Conservation (phyloP, 2,113 vertebrate species). For the Fukomys damarensis region DNA sequence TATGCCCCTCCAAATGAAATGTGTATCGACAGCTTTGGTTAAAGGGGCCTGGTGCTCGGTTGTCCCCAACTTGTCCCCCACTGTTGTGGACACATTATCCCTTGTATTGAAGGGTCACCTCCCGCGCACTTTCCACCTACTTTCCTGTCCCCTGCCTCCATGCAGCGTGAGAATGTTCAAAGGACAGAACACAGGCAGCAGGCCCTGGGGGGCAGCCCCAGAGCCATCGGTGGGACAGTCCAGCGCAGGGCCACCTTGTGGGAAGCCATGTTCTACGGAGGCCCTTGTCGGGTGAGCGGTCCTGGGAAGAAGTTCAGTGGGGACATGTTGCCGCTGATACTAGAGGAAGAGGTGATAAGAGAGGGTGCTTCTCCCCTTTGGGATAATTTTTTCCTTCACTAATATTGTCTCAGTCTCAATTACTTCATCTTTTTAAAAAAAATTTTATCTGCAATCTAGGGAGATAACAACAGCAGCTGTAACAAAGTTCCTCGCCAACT, state of each 20-base stretch:
- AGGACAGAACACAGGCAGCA: background rate
- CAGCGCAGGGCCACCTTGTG: too few species aligned
- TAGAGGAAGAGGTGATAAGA: background rate
- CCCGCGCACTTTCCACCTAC: background rate
- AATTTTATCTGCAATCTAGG: background rate
- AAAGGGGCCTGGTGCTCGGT: too few species aligned
- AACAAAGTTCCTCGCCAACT: background rate
- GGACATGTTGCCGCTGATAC: background rate
- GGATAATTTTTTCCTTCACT: background rate
- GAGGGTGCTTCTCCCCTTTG: background rate
- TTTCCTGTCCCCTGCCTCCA: background rate
- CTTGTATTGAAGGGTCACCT: background rate
- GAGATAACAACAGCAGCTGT: conserved; percentile 13
- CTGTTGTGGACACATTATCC: too few species aligned
- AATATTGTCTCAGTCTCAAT: background rate
- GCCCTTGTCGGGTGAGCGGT: background rate
- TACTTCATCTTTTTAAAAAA: background rate
- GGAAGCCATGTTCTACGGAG: too few species aligned
- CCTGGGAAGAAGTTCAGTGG: background rate
- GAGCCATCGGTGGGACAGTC: too few species aligned
- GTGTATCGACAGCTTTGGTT: too few species aligned
- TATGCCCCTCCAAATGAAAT: background rate
- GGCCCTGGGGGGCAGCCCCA: background rate
- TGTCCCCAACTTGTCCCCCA: too few species aligned
- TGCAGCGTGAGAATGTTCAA: background rate